Conservation (phyloP, 2,888 invertebrate genomes). For the Thyatira batis region DNA sequence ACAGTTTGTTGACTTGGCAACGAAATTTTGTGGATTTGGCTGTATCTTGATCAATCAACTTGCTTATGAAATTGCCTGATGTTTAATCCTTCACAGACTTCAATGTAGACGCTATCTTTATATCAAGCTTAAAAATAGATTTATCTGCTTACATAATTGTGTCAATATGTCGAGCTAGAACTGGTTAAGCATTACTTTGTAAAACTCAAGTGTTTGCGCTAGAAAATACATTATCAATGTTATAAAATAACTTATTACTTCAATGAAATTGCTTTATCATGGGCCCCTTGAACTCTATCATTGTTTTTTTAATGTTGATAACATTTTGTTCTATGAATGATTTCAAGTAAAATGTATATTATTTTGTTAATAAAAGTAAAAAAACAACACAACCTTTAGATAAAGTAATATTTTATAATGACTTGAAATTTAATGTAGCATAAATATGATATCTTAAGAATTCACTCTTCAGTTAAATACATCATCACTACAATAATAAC, state of each 20-base stretch:
- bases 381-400: not conserved
- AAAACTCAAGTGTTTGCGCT: not conserved
- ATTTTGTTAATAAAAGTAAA: not conserved
- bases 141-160: conserved; percentile 18
- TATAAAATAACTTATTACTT: not conserved
- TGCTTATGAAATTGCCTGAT: too few species aligned
- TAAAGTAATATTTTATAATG: too few species aligned
- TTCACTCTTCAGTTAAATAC: too few species aligned
- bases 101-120: conserved; percentile 11
- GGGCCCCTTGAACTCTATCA: not conserved
- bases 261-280: not conserved
- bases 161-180: not conserved
- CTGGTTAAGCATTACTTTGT: not conserved
- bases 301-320: too few species aligned
- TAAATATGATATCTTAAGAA: too few species aligned
- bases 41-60: not conserved
- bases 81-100: not conserved
- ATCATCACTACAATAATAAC: conserved; percentile 9
- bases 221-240: not conserved
- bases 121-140: conserved; percentile 17
- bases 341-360: too few species aligned
- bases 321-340: too few species aligned
- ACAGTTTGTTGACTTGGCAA: not conserved
- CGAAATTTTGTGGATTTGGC: too few species aligned
- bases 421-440: too few species aligned